Conservation (phyloP, 2,113 vertebrate genomes). For the Dicentrarchus labrax region DNA sequence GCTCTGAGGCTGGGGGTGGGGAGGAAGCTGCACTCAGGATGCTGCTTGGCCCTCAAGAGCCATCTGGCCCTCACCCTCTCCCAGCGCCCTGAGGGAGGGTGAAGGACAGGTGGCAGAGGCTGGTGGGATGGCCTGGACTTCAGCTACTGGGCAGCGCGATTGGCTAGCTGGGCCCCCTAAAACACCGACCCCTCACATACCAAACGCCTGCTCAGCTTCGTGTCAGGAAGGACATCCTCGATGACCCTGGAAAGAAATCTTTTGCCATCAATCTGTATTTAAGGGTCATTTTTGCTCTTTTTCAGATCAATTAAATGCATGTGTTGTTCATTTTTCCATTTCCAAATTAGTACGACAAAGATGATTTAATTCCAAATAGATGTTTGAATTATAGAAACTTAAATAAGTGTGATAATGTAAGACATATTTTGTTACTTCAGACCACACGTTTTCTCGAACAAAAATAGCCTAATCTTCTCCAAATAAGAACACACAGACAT, state of each 20-base stretch:
- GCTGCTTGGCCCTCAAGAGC: conserved; percentile 76
- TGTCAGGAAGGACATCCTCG: conserved; percentile 39
- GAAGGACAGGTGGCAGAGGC: conserved; percentile 82
- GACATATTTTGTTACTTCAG: not conserved
- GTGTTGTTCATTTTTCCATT: not conserved
- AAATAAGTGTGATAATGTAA: not conserved
- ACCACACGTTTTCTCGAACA: not conserved
- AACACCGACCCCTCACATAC: conserved; percentile 29
- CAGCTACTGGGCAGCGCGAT: conserved; percentile 27
- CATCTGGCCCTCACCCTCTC: conserved; percentile 81
- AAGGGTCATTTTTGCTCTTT: not conserved
- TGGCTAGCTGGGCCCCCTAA: conserved; percentile 29
- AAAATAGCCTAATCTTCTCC: not conserved
- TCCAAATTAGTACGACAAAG: not conserved
- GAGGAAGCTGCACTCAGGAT: conserved; percentile 67
- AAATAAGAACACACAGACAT: not conserved
- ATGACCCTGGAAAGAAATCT: conserved; percentile 15
- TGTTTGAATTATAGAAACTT: not conserved
- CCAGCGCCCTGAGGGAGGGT: conserved; percentile 68
- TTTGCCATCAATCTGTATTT: not conserved
- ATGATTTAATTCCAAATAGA: not conserved
- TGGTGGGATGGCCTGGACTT: conserved; percentile 66
- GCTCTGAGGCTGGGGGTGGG: conserved; percentile 67
- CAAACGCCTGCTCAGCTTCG: conserved; percentile 39
- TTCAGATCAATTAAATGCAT: too few species aligned